phyloP scores from a whole-genome alignment of 2,797 vertebrate species.

The Coilia nasus region DNA sequence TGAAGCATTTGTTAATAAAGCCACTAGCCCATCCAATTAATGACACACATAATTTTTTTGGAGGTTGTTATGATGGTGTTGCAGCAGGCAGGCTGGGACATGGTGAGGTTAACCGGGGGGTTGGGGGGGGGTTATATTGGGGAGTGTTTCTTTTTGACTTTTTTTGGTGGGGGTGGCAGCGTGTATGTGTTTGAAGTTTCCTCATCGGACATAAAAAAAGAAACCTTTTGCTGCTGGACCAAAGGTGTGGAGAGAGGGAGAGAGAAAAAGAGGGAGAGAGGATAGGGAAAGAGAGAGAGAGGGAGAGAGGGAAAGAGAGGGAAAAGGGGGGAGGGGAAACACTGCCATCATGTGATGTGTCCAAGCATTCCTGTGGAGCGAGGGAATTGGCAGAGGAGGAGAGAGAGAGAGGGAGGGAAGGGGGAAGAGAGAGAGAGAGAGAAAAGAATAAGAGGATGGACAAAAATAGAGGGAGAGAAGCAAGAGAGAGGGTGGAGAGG shows the following conservation, averaged over 20 bases:
- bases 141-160: background rate
- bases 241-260: slow-evolving; percentile 14
- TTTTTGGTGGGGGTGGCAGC: background rate
- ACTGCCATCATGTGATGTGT: slow-evolving; percentile 99
- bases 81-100: background rate
- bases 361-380: slow-evolving; percentile 86
- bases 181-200: slow-evolving; percentile 58
- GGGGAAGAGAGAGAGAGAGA: slow-evolving; percentile 54
- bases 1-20: slow-evolving; percentile 20
- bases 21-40: slow-evolving; percentile 3
- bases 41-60: slow-evolving; percentile 28
- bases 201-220: slow-evolving; percentile 75
- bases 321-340: slow-evolving; percentile 90
- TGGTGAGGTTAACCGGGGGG: background rate
- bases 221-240: slow-evolving; percentile 69
- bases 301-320: background rate
- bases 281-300: no score
- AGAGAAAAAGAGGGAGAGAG: no score
- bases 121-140: background rate
- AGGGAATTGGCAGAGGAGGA: slow-evolving; percentile 54
- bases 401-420: slow-evolving; percentile 20
- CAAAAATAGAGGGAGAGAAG: background rate
- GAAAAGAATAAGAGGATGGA: slow-evolving; percentile 52
- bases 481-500: background rate
- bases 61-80: background rate